phyloP scores from a whole-genome alignment of 2,797 vertebrate genomes.

The Tapirus indicus region DNA sequence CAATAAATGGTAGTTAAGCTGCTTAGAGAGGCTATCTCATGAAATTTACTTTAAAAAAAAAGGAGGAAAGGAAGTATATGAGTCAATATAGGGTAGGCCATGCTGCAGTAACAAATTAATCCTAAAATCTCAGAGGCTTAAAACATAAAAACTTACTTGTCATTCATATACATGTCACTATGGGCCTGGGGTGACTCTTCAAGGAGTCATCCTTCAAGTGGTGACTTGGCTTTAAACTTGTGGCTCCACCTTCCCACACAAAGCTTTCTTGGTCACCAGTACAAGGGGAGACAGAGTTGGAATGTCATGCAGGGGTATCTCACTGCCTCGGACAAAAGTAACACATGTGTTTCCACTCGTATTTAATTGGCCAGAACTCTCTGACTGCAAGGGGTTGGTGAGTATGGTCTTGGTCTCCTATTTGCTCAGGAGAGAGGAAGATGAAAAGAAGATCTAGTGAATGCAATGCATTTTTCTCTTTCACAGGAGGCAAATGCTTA shows the following conservation, averaged over 20 bases:
- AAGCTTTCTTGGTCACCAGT: neutral
- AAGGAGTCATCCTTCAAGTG: neutral
- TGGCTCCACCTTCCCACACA: neutral
- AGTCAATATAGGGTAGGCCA: neutral
- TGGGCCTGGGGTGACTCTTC: neutral
- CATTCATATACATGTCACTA: neutral
- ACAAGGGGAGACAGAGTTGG: neutral
- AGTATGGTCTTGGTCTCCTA: neutral
- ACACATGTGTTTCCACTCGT: neutral
- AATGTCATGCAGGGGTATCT: neutral
- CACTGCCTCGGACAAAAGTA: neutral
- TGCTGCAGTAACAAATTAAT: neutral
- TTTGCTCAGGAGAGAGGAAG: neutral
- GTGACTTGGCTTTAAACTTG: neutral
- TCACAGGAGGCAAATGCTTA: neutral
- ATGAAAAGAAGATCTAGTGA: neutral
- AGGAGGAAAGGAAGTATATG: neutral
- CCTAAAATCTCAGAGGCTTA: neutral
- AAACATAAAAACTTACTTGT: neutral
- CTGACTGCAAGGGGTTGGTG: neutral
- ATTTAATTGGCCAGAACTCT: neutral
- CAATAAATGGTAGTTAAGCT: neutral
- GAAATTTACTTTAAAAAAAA: neutral
- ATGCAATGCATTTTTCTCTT: neutral
- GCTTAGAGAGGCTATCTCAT: neutral